Base-by-base conservation (phyloP, 1,140 invertebrate genomes). In the Tribolium castaneum region DNA sequence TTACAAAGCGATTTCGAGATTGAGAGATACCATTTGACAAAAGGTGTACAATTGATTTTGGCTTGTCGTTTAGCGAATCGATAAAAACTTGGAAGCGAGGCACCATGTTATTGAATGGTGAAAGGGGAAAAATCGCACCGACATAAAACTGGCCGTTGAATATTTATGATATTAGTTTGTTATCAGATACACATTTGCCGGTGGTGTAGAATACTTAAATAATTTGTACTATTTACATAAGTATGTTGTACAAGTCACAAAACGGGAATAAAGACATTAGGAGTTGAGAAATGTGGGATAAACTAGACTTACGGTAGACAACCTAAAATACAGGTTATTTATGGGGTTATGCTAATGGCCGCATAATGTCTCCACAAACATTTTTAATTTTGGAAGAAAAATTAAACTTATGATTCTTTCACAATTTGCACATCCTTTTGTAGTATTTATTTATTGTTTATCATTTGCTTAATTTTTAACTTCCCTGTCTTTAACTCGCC, bases 161-260 rank as follows among this genome's bases (percentile, higher is more conserved):
- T 62, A 62, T 62, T 62, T 62, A 62, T 62, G 56, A 30, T 62
- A 56, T 56, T 56, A 56, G 56, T 62, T 10, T 13, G 16, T 62
- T 62, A 62, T 62, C 56, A n/a, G 56, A 62, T 62, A 30, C 22
- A 25, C 22, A 22, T 62, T 25, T 25, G 22, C 14, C 56, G 13
- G 12, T 3, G 30, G 9, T 62, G 56, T 62, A 62, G 56, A 62
- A 62, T 62, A 30, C 56, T 30, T 62, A 30, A 62, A 30, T 62
- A 62, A 62, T 62, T 62, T 62, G 56, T 62, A 62, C 10, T 10
- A 62, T 62, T 62, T 62, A 62, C 56, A 62, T 62, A 62, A 62
- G 22, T 13, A 30, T 62, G 56, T 62, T 62, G 22, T 30, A 62
- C 49, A 50, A 50, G 49, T 50, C 49, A 50, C 49, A 12, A 50